These are phyloP conservation scores for Alligator mississippiensis DNA, from an alignment of 2,113 vertebrate genomes.

Conservation along the genomic window DNA sequence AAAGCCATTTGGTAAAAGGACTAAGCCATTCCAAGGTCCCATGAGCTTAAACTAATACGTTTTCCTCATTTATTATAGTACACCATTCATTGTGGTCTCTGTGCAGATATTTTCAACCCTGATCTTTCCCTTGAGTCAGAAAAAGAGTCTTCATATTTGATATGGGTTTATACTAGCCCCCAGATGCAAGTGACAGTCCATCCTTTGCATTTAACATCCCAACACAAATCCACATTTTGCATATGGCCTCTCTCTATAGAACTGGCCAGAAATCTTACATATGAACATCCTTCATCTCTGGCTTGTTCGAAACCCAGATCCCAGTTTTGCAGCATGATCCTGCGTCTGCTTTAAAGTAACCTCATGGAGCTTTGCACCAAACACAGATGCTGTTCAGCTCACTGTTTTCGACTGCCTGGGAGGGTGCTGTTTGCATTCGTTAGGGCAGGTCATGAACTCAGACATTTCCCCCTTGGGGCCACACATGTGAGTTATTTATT, in stretches of 20 bases:
- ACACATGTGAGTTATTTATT: rapidly evolving
- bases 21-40: too few species aligned
- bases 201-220: not conserved
- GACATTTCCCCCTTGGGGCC: not conserved
- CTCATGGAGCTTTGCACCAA: not conserved
- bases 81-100: not conserved
- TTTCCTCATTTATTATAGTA: too few species aligned
- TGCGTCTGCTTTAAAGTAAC: not conserved
- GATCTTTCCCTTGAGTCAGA: not conserved
- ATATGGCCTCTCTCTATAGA: not conserved
- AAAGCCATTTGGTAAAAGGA: too few species aligned
- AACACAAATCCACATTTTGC: not conserved
- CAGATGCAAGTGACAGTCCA: not conserved
- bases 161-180: not conserved
- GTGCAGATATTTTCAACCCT: not conserved
- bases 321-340: not conserved
- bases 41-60: too few species aligned
- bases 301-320: not conserved
- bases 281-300: not conserved
- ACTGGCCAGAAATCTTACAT: not conserved
- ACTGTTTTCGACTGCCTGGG: not conserved
- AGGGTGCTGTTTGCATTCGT: rapidly evolving
- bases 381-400: not conserved
- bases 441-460: not conserved
- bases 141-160: not conserved